These are phyloP conservation scores for Fulica atra DNA, from an alignment of 2,113 vertebrate species.

Conservation along the genomic window DNA sequence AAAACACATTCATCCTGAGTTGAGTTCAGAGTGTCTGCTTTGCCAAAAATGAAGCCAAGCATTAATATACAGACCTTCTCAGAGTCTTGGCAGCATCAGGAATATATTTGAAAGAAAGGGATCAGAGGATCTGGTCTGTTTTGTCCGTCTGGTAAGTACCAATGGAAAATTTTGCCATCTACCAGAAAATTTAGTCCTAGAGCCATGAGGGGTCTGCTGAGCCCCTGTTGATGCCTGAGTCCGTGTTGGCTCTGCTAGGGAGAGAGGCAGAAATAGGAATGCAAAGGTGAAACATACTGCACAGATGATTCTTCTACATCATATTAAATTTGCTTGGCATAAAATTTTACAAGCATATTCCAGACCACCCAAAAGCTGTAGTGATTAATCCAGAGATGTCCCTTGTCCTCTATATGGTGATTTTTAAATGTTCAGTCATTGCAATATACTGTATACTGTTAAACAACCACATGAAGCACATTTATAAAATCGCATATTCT, in stretches of 20 bases:
- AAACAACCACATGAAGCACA: neutral
- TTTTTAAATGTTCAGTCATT: neutral
- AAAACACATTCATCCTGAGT: constrained; percentile 14
- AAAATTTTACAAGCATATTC: constrained; percentile 10
- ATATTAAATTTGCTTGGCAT: neutral
- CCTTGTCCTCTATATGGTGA: neutral
- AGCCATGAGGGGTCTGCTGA: neutral
- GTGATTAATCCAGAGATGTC: neutral
- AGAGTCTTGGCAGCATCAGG: constrained; percentile 5
- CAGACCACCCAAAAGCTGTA: constrained; percentile 39
- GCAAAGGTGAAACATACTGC: neutral
- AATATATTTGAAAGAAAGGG: constrained; percentile 36
- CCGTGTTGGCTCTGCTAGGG: neutral
- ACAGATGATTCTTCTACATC: constrained; percentile 6
- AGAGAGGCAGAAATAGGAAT: neutral
- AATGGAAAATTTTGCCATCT: constrained; percentile 17
- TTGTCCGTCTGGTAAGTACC: constrained; percentile 37
- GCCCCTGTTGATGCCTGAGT: neutral
- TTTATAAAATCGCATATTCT: neutral
- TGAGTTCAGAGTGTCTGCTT: constrained; percentile 46
- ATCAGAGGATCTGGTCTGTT: constrained; percentile 13
- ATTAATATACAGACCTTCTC: constrained; percentile 14
- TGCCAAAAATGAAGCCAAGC: constrained; percentile 58
- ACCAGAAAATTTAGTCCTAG: neutral
- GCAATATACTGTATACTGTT: neutral